Conservation (phyloP, 2,888 invertebrate species). For the Carterocephalus palaemon region DNA sequence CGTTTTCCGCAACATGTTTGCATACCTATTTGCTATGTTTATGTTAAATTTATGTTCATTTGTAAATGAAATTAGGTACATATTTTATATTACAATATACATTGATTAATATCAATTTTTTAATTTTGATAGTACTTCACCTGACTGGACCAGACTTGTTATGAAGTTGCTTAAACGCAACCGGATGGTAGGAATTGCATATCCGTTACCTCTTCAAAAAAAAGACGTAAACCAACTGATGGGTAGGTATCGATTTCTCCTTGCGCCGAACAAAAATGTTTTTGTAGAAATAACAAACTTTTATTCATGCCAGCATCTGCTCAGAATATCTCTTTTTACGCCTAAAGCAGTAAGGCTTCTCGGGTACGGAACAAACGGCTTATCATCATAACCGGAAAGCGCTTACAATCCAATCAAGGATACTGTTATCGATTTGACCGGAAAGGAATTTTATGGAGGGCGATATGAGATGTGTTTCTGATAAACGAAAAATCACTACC, state of each 20-base stretch:
- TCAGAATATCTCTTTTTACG: constrained; percentile 53
- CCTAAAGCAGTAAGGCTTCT: constrained; percentile 48
- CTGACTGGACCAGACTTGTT: too few species aligned
- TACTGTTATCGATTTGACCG: constrained; percentile 29
- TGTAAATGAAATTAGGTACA: too few species aligned
- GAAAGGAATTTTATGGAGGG: constrained; percentile 10
- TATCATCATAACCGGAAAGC: constrained; percentile 28
- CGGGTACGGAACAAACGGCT: constrained; percentile 38
- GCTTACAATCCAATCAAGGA: constrained; percentile 28
- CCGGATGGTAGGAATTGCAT: too few species aligned
- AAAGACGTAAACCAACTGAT: constrained; percentile 1
- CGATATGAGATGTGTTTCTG: constrained; percentile 11
- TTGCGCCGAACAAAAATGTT: constrained; percentile 12
- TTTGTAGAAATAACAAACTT: constrained; percentile 44
- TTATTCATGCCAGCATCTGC: constrained; percentile 56
- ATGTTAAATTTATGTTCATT: too few species aligned
- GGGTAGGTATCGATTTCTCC: constrained; percentile 12
- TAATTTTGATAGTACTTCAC: too few species aligned
- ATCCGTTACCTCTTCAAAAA: too few species aligned
- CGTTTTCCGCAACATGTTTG: too few species aligned
- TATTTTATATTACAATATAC: too few species aligned
- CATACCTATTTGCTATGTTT: too few species aligned
- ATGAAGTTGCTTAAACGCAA: too few species aligned
- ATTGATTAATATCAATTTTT: too few species aligned
- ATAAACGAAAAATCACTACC: constrained; percentile 10